A percentile compares a stretch with the other conserved stretches of the same genome.
Conservation (phyloP, 1,140 invertebrate species). For the Ectropis grisescens region DNA sequence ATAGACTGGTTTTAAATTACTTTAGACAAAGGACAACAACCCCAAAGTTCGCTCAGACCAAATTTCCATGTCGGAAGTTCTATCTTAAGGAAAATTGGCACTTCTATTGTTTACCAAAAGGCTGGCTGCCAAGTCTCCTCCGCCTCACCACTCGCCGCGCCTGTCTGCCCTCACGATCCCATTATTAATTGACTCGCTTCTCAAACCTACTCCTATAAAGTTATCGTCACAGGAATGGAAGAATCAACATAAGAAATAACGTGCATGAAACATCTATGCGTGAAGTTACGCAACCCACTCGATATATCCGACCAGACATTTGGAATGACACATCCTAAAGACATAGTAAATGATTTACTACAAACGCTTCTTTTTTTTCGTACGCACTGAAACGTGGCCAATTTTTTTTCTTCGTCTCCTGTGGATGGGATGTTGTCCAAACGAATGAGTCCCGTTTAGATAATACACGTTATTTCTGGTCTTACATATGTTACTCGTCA, state of each 20-base stretch:
- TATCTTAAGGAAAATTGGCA: no score
- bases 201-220: slow-evolving; percentile 3
- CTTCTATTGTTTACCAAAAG: no score
- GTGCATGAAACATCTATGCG: slow-evolving; percentile 3
- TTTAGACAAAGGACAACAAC: no score
- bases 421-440: slow-evolving; percentile 20
- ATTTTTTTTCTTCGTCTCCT: slow-evolving; percentile 32
- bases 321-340: slow-evolving; percentile 18
- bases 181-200: no score
- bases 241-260: no score
- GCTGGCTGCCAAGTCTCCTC: no score
- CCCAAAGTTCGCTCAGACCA: no score
- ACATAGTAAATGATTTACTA: slow-evolving; percentile 25
- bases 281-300: slow-evolving; percentile 7
- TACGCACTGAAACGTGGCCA: slow-evolving; percentile 32
- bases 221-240: slow-evolving; percentile 3
- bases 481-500: slow-evolving; percentile 59
- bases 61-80: no score
- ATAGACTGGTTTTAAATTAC: no score
- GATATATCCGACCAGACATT: slow-evolving; percentile 14
- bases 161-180: no score
- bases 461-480: slow-evolving; percentile 53
- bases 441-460: slow-evolving; percentile 39
- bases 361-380: slow-evolving; percentile 12
- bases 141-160: no score